Percentiles rank a stretch among this genome's conserved stretches.
Conservation (phyloP, 1,140 invertebrate genomes). For the Calycopis cecrops region DNA sequence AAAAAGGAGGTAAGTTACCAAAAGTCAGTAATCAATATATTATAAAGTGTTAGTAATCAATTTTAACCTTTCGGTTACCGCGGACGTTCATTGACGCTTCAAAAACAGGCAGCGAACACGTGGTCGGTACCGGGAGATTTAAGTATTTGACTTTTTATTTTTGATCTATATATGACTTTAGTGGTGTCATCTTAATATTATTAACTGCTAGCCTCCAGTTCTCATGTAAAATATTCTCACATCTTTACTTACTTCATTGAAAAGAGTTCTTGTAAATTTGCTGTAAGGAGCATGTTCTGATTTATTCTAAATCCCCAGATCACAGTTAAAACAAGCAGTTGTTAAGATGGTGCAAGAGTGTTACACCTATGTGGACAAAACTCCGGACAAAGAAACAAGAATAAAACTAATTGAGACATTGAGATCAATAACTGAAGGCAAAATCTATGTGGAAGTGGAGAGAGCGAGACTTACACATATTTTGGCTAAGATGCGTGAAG, state of each 20-base stretch:
- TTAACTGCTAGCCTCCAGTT: too few relatives aligned
- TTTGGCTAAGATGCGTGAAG: constrained; percentile 94
- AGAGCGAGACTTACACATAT: constrained; percentile 96
- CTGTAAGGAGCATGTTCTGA: not conserved
- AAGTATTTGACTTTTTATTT: too few relatives aligned
- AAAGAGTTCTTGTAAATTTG: not conserved
- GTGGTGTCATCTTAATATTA: too few relatives aligned
- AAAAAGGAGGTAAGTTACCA: constrained; percentile 80
- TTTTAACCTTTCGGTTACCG: too few relatives aligned
- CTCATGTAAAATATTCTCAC: too few relatives aligned
- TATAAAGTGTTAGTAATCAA: not conserved
- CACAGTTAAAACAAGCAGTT: constrained; percentile 97
- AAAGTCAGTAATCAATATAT: not conserved
- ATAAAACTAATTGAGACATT: constrained; percentile 97
- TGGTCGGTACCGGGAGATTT: too few relatives aligned
- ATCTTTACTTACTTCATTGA: not conserved
- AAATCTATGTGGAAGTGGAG: constrained; percentile 99
- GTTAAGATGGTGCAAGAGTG: constrained; percentile 99
- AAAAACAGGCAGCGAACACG: too few relatives aligned
- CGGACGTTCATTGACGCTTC: too few relatives aligned
- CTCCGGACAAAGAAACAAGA: constrained; percentile 91
- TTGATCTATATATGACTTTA: too few relatives aligned
- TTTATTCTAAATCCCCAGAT: constrained; percentile 70
- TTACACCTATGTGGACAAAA: constrained; percentile 95
- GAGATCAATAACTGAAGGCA: constrained; percentile 96